Evolutionary conservation across 2,888 invertebrate species (phyloP), one percentile per base, ranked within the genome.

Genomic region (Plagodis pulveraria): DNA sequence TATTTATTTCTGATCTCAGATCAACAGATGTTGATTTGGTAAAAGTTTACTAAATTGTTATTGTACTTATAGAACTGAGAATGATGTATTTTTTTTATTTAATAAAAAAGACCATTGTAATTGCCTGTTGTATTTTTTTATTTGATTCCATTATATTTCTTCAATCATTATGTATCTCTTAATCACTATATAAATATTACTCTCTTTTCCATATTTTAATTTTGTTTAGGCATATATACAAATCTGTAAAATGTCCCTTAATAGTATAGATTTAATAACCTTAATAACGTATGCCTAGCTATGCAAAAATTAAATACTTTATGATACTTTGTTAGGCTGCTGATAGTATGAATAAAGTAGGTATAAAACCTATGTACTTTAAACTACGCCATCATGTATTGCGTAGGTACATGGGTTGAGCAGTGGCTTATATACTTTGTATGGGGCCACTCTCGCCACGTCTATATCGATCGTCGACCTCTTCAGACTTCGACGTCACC

Each of bases 1-100:
- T 61, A 85, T 85, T 86, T 85, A 84, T 84, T 80, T 87, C 88
- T 87, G 89, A 91, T 89, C 89, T 90, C 89, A 86, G 86, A 83
- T 84, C 82, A 83, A 78, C 79, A 78, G 80, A 80, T 86, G 88
- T 90, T 90, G 84, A 89, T 87, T 89, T 89, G 87, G 86, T 89
- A 84, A 89, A 85, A 83, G 81, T 87, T 87, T 89, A 88, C 89
- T 87, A 86, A 87, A 87, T 84, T 89, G 90, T 89, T 91, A 86
- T 87, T 84, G 91, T 91, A 91, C 91, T 91, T 91, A 91, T 89
- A 90, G 86, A 90, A 87, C 85, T 88, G 86, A 88, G 84, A 81
- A 89, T 83, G 77, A 86, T 89, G 89, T 90, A 88, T 88, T 90
- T 89, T 91, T 90, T 89, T 89, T 87, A 87, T 88, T 88, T 87